Conservation (phyloP, 2,888 invertebrate genomes). For the Aporophyla lueneburgensis region DNA sequence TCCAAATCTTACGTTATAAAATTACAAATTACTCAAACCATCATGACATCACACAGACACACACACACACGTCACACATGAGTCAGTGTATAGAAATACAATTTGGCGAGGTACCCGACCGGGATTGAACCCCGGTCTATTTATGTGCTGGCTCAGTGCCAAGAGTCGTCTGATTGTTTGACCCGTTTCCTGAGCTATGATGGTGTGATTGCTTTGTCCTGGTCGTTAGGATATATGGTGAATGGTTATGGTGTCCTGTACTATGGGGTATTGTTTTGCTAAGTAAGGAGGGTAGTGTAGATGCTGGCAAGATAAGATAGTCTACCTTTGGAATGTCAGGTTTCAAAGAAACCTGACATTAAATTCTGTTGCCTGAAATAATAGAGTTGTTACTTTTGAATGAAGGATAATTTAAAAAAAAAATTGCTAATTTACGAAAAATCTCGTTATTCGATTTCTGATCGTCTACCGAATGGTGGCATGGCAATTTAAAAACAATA, state of each 20-base stretch:
- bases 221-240: constrained; percentile 31
- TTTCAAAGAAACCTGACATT: neutral
- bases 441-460: no score
- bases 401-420: no score
- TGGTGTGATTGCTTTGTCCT: constrained; percentile 67
- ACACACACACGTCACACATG: constrained; percentile 70
- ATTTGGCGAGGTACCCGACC: constrained; percentile 82
- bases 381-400: neutral
- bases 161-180: constrained; percentile 78
- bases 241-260: constrained; percentile 37
- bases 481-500: neutral
- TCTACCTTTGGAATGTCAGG: neutral
- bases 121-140: constrained; percentile 87
- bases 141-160: constrained; percentile 83
- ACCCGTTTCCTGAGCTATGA: constrained; percentile 76
- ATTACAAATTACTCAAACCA: constrained; percentile 31
- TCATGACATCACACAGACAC: constrained; percentile 63
- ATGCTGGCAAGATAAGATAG: neutral
- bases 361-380: neutral
- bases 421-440: no score
- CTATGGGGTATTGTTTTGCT: constrained; percentile 27
- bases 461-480: no score
- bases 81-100: constrained; percentile 84
- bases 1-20: constrained; percentile 32
- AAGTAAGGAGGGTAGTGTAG: neutral